Evolutionary conservation across 2,888 invertebrate species (phyloP).

Genomic region (Xestia sexstrigata): DNA sequence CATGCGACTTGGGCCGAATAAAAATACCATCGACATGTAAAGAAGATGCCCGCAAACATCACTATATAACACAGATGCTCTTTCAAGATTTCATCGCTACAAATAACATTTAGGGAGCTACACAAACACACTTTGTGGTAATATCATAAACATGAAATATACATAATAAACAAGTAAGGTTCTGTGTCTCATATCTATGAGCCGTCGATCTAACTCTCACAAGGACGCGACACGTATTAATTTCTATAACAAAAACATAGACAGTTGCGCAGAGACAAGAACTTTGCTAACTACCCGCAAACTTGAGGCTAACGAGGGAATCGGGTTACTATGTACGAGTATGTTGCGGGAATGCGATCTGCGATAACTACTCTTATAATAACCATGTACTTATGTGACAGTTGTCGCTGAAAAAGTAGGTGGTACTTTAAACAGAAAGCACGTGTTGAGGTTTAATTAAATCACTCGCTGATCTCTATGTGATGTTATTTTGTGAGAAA

Average conservation of each 20-base stretch:
- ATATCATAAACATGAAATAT: slow-evolving; percentile 5
- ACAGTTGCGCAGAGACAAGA: slow-evolving; percentile 45
- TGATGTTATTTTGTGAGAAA: not conserved
- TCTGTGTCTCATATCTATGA: not conserved
- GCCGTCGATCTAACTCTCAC: slow-evolving; percentile 29
- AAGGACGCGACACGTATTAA: slow-evolving; percentile 56
- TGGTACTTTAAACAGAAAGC: not conserved
- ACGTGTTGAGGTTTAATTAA: not conserved
- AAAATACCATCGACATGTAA: not conserved
- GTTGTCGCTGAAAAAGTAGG: not conserved
- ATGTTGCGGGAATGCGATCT: slow-evolving; percentile 25
- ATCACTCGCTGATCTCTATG: not conserved
- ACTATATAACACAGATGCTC: not conserved
- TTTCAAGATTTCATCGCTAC: not conserved
- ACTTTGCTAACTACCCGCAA: slow-evolving; percentile 55
- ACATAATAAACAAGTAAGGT: slow-evolving; percentile 15
- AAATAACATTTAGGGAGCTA: not conserved
- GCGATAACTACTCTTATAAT: slow-evolving; percentile 25
- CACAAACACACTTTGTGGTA: not conserved
- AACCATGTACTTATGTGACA: not conserved
- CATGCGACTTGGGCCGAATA: not conserved
- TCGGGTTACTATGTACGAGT: slow-evolving; percentile 36
- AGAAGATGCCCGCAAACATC: not conserved
- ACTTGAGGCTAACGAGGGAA: slow-evolving; percentile 53
- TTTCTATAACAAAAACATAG: slow-evolving; percentile 55